Conservation (phyloP, 1,140 invertebrate genomes). For the Drosophila ironensis region DNA sequence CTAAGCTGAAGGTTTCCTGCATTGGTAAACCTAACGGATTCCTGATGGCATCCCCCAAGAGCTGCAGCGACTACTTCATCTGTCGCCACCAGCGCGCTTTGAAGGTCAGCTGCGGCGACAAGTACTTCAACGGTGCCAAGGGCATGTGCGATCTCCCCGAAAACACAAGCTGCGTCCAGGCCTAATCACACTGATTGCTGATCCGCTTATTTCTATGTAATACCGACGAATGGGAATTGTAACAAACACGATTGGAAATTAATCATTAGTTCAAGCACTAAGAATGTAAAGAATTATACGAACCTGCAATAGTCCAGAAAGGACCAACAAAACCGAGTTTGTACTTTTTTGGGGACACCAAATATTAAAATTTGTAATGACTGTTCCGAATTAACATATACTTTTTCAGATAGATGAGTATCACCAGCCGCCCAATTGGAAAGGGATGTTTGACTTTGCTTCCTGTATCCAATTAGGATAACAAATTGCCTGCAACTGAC, state of each 20-base stretch:
- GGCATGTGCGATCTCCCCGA: neutral
- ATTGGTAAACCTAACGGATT: neutral
- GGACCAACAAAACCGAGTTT: no score
- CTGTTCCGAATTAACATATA: no score
- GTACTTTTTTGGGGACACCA: no score
- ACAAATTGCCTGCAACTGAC: slow-evolving; percentile 56
- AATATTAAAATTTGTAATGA: no score
- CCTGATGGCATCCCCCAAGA: neutral
- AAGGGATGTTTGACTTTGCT: neutral
- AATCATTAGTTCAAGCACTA: no score
- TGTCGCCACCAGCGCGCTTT: neutral
- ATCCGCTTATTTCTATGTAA: no score
- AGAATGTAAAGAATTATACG: no score
- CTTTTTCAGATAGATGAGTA: neutral
- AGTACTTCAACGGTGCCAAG: neutral
- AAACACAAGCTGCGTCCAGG: neutral
- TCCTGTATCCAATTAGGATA: slow-evolving; percentile 14
- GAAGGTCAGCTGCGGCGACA: neutral
- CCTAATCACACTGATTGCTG: no score
- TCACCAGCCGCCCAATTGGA: neutral
- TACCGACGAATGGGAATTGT: no score
- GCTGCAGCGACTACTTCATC: neutral
- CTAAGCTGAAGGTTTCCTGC: neutral
- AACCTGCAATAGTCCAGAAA: no score
- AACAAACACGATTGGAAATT: no score